Base-by-base conservation (phyloP, 2,113 vertebrate genomes). In the Xiphorhynchus elegans region DNA sequence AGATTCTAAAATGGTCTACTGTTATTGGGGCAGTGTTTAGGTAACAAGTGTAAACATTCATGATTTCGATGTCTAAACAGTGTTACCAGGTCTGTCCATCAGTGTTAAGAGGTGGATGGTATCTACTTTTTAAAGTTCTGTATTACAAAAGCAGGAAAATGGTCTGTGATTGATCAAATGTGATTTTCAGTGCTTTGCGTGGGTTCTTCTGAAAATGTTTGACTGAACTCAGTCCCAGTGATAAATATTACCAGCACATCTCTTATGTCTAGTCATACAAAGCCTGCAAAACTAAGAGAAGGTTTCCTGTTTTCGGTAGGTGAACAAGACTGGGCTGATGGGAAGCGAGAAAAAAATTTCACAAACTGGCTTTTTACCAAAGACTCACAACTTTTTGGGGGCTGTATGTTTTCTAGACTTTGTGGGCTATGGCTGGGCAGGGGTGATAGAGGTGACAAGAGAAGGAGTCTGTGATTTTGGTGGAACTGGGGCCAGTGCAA, bases 61-160 rank as follows among this genome's bases (percentile, higher is more conserved):
- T 28, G 28, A 28, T 77, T 44, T 46, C 67, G 40, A 20, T 78
- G 58, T 87, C 59, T 59, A 52, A 70, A 28, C 21, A 66, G 17
- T 17, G n/a, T 55, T 76, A 33, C 12, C 21, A 70, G 1, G 10
- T 44, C 37, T 14, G 9, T 44, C 28, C 7, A 1, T 78, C 0
- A 0, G 6, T 46, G 78, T 28, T 66, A 17, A 47, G 70, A 67
- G 60, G 28, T 37, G 11, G 23, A 24, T 0, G 0, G 29, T n/a
- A 35, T 24, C 39, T 82, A 0, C 17, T 64, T 87, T 66, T 58
- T 16, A 2, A 47, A 76, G 53, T 7, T 74, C 4, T 25, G 1
- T 53, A 7, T 42, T 40, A 5, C 6, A 26, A 28, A 63, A 55
- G 44, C 8, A 64, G 66, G 58, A 52, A 21, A 2, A 11, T 68